phyloP scores from a whole-genome alignment of 2,888 invertebrate genomes.

The Phyto melanocephala region DNA sequence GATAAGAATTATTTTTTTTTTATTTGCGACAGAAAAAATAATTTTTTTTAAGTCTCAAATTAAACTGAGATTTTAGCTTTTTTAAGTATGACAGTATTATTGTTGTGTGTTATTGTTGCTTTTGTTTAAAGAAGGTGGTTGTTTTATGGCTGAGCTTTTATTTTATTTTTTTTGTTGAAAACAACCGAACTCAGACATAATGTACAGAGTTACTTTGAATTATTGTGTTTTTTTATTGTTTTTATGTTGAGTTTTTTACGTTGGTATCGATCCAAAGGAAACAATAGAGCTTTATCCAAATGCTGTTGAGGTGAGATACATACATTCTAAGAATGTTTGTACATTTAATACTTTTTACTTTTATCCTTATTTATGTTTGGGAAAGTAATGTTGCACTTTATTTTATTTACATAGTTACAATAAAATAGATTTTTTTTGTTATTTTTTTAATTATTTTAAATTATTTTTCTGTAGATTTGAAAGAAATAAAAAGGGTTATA shows the following conservation, averaged over 20 bases:
- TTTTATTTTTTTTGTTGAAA: background rate
- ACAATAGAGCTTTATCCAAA: conserved; percentile 18
- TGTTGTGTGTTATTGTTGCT: conserved; percentile 8
- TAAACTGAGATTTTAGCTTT: background rate
- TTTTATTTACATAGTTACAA: too few species aligned
- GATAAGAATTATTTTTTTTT: background rate
- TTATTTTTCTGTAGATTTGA: conserved; percentile 19
- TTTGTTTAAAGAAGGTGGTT: conserved; percentile 13
- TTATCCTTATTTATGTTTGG: background rate
- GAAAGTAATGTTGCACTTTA: background rate
- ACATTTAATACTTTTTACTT: background rate
- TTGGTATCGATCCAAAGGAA: conserved; percentile 14
- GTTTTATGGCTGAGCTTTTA: background rate
- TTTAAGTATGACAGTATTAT: background rate
- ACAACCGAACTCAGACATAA: conserved; percentile 33
- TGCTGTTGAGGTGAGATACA: conserved; percentile 22
- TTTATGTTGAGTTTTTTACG: conserved; percentile 5
- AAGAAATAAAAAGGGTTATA: background rate
- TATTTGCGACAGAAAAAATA: background rate
- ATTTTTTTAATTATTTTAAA: background rate
- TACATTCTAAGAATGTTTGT: background rate
- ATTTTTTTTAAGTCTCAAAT: conserved; percentile 20
- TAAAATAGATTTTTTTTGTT: background rate
- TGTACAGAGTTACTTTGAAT: conserved; percentile 4
- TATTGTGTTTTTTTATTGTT: conserved; percentile 8